phyloP scores from a whole-genome alignment of 2,797 vertebrate species.

The Siniperca undulata region DNA sequence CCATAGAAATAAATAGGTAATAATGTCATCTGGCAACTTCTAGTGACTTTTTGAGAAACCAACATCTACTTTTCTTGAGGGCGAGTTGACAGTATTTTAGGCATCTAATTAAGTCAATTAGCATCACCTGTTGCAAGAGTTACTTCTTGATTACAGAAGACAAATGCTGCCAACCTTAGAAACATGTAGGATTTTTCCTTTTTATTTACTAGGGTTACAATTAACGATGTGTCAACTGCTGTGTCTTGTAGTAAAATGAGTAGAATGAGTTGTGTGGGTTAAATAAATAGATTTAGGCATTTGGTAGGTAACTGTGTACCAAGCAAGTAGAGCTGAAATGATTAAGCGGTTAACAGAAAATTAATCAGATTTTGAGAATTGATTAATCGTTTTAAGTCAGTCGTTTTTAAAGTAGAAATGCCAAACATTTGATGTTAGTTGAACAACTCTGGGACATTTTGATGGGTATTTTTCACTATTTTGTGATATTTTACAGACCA shows the following conservation, averaged over 20 bases:
- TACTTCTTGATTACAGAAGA: neutral
- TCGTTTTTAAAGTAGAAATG: neutral
- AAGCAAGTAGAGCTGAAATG: no score
- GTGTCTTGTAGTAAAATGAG: neutral
- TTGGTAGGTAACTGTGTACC: neutral
- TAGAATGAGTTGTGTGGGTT: neutral
- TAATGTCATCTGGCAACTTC: neutral
- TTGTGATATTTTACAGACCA: neutral
- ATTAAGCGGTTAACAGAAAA: no score
- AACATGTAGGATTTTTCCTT: neutral
- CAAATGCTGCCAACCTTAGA: neutral
- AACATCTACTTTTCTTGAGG: no score
- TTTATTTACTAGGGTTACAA: neutral
- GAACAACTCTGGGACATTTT: neutral
- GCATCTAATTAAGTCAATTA: neutral
- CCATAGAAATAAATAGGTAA: neutral
- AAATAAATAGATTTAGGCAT: neutral
- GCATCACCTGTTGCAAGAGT: constrained; percentile 8
- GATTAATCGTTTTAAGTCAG: no score
- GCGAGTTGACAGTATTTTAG: no score
- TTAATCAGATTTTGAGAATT: no score
- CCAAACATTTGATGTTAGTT: neutral
- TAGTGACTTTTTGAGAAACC: neutral
- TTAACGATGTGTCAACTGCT: neutral
- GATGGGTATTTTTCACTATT: neutral